Evolutionary conservation across 2,113 vertebrate genomes (phyloP).

Genomic region (Callopanchax toddi): DNA sequence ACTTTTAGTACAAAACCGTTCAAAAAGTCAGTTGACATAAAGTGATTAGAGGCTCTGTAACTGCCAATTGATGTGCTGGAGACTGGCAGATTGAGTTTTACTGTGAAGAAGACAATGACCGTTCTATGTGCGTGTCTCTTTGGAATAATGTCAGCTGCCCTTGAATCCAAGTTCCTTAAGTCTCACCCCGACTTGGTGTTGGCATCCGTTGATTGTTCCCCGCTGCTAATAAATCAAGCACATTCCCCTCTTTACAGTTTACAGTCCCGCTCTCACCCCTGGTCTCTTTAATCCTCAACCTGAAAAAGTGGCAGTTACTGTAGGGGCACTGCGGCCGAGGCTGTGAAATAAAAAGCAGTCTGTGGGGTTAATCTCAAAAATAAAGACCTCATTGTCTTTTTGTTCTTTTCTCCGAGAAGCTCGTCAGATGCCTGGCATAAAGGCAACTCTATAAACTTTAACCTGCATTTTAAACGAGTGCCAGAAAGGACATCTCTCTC

Average conservation of each 20-base stretch:
- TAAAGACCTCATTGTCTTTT: constrained; percentile 25
- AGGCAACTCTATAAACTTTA: constrained; percentile 58
- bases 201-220: constrained; percentile 71
- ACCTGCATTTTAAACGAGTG: constrained; percentile 61
- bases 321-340: constrained; percentile 24
- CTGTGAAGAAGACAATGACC: constrained; percentile 37
- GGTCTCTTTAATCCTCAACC: constrained; percentile 26
- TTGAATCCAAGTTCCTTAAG: constrained; percentile 55
- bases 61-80: not conserved
- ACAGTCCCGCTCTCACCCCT: constrained; percentile 7
- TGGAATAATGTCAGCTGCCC: constrained; percentile 54
- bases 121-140: constrained; percentile 30
- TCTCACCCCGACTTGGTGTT: constrained; percentile 49
- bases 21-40: not conserved
- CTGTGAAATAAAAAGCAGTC: constrained; percentile 29
- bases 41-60: constrained; percentile 2
- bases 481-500: constrained; percentile 53
- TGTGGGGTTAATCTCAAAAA: constrained; percentile 35
- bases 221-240: constrained; percentile 68
- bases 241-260: constrained; percentile 5
- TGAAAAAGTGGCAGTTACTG: constrained; percentile 52
- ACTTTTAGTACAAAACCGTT: not conserved
- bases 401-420: constrained; percentile 14
- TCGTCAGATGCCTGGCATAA: constrained; percentile 21
- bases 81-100: constrained; percentile 11